Percentiles rank a stretch among this genome's conserved stretches.
phyloP scores from a whole-genome alignment of 2,888 invertebrate species.

The Ichneumon xanthorius region DNA sequence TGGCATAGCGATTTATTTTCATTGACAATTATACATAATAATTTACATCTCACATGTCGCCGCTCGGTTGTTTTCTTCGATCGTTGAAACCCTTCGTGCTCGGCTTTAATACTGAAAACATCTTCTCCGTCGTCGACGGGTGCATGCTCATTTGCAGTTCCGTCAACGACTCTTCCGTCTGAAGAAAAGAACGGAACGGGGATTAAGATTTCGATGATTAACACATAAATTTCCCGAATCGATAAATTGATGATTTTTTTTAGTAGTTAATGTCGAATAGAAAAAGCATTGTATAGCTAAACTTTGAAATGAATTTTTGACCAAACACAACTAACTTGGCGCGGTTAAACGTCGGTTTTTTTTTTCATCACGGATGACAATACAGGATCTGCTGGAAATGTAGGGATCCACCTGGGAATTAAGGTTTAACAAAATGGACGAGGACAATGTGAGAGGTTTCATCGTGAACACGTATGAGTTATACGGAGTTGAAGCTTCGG shows the following conservation, averaged over 20 bases:
- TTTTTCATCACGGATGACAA: not conserved
- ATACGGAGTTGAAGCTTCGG: not conserved
- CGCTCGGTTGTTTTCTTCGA: conserved; percentile 68
- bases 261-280: not conserved
- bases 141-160: conserved; percentile 89
- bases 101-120: conserved; percentile 85
- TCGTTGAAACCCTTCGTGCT: conserved; percentile 77
- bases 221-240: not conserved
- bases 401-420: not conserved
- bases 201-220: not conserved
- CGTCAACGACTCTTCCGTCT: conserved; percentile 92
- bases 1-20: conserved; percentile 23
- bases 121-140: conserved; percentile 86
- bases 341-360: not conserved
- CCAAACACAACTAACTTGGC: conserved; percentile 2
- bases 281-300: not conserved
- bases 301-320: not conserved
- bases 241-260: not conserved
- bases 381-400: not conserved
- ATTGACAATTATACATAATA: conserved; percentile 61
- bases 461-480: not conserved
- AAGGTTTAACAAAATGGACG: not conserved
- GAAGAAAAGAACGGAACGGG: conserved; percentile 79
- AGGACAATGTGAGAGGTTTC: conserved; percentile 1
- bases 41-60: conserved; percentile 61